Evolutionary conservation across 2,797 vertebrate genomes (phyloP), one percentile per base, ranked within the genome.

Genomic region (Picus viridis): DNA sequence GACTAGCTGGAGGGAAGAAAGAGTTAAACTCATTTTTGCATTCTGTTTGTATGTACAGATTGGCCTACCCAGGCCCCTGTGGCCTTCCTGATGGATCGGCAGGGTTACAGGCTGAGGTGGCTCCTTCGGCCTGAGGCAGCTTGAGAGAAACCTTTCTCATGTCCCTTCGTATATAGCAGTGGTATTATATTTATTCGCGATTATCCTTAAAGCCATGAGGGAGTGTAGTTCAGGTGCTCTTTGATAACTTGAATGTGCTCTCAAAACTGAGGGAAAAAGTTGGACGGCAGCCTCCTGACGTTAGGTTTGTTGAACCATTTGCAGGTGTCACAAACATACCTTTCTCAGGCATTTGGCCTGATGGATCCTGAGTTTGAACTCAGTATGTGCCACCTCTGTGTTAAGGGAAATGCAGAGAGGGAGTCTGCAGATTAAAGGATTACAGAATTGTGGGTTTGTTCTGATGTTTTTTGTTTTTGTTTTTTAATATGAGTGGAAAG

Each of bases 81-180:
- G 4, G 2, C 30, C 16, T 2, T 22, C 32, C 26, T 2, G 63
- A 12, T 14, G 69, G 26, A 4, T 53, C 10, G 7, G 29, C 24
- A 3, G 71, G 39, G 58, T 8, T 58, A 3, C 12, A 2, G 69
- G 2, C 29, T 3, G 19, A 22, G 32, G 14, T 8, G 59, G 27
- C 14, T 30, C 1, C 6, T 27, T 7, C 17, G 2, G 1, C 2
- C 20, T 14, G 19, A 5, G 10, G n/a, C 22, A 14, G 15, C 0
- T 2, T 18, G 8, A 7, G 45, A 14, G 36, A 22, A 78, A 20
- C 7, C 13, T 15, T 36, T 20, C 27, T 30, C 1, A 0, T 2
- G 3, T 3, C 7, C 9, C 15, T 29, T 17, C 34, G 18, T 17
- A 2, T 17, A 0, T 1, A 41, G 13, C 32, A 30, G n/a, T 2